Conservation (phyloP, 2,888 invertebrate species). For the Diplolepis rosae region DNA sequence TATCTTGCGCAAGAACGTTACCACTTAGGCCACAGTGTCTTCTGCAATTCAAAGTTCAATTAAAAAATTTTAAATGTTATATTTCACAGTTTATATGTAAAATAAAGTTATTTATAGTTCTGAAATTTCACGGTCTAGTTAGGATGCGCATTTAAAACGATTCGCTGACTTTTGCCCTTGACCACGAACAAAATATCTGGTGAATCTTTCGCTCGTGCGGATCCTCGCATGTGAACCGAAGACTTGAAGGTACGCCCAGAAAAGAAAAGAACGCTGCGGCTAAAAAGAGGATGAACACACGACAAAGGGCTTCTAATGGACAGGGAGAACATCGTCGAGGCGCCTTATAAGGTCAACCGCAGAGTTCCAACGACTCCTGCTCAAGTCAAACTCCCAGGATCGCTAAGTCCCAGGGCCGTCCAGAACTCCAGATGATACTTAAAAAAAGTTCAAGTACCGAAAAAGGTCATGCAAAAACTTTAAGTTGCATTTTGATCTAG, state of each 20-base stretch:
- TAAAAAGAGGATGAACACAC: slow-evolving; percentile 54
- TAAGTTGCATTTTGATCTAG: neutral
- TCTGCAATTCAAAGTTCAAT: neutral
- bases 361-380: slow-evolving; percentile 49
- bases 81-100: neutral
- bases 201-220: slow-evolving; percentile 10
- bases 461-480: neutral
- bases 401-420: neutral
- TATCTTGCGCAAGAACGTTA: neutral
- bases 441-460: neutral
- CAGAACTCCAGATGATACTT: neutral
- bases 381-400: slow-evolving; percentile 37
- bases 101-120: neutral
- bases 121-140: neutral
- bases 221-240: slow-evolving; percentile 37
- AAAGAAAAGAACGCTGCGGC: slow-evolving; percentile 54
- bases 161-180: slow-evolving; percentile 33
- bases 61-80: neutral
- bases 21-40: neutral
- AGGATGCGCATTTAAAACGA: neutral
- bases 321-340: slow-evolving; percentile 56
- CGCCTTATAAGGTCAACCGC: slow-evolving; percentile 67
- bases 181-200: slow-evolving; percentile 28
- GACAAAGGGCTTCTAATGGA: slow-evolving; percentile 69
- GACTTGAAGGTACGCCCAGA: slow-evolving; percentile 40